Evolutionary conservation across 2,888 invertebrate genomes (phyloP), one percentile per base, ranked within the genome.

Genomic region (Drosophila demipolita): DNA sequence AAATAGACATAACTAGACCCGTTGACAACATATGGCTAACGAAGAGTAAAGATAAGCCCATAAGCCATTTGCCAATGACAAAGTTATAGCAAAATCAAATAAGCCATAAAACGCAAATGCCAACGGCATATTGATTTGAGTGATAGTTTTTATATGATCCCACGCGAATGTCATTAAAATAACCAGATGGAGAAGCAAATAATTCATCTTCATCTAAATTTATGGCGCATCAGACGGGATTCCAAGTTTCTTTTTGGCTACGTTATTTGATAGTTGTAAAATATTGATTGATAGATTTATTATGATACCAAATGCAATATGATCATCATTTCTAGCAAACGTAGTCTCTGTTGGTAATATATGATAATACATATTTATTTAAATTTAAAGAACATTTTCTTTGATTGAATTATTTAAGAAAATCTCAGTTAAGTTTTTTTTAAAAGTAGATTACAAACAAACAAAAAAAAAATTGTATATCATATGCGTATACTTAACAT

Each of bases 11-110:
- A 53, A 15, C 15, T 53, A 23, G n/a, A 54, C 29, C 52, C 71
- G 12, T 35, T 33, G 65, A 53, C 83, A 72, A 64, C 83, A 83
- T 83, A 85, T 83, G 74, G 72, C 68, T 48, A 71, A 73, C 80
- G 78, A 73, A 69, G 62, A 79, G 33, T 50, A 63, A 60, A 69
- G 62, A 59, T 54, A 69, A 66, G 40, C 17, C 60, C 23, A n/a
- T 12, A 45, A 45, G 20, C 26, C 35, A 52, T 29, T 33, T 36
- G 33, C 20, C 35, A 71, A 53, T 64, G 45, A 49, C 58, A 67
- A 58, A 64, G 62, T 59, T 74, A 52, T 74, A 74, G 71, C 62
- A 75, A 55, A 62, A 59, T 54, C 54, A 61, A 52, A 61, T 40
- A 26, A 45, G 49, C 48, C 52, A 26, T 26, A 38, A 20, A 23